These are phyloP conservation scores for Triplophysa siluroides DNA, from an alignment of 2,113 vertebrate genomes.

Conservation along the genomic window DNA sequence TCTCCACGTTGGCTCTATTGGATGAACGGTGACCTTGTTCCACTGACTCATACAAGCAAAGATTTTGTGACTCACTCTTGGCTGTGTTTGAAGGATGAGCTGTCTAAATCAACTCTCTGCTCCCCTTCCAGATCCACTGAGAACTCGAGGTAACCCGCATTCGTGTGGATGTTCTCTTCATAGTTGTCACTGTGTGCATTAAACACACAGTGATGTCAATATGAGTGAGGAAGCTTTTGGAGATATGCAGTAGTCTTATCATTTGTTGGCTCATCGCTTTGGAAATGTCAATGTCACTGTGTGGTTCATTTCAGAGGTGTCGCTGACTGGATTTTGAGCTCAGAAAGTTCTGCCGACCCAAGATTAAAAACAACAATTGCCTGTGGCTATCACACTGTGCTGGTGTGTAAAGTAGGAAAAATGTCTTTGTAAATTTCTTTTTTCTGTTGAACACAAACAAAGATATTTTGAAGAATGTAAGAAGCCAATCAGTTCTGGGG, in stretches of 20 bases:
- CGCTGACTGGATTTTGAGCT: slow-evolving; percentile 20
- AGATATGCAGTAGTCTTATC: slow-evolving; percentile 30
- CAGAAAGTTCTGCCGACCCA: slow-evolving; percentile 23
- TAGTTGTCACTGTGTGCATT: slow-evolving; percentile 5
- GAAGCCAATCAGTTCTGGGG: no score
- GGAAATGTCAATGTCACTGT: slow-evolving; percentile 8
- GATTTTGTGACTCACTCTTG: slow-evolving; percentile 52
- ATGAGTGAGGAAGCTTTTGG: slow-evolving; percentile 13
- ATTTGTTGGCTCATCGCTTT: slow-evolving; percentile 28
- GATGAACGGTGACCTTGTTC: slow-evolving; percentile 38
- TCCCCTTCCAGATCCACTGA: slow-evolving; percentile 34
- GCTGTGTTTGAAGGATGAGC: slow-evolving; percentile 41
- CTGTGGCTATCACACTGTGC: not conserved
- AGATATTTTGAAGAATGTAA: no score
- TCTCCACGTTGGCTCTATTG: slow-evolving; percentile 13
- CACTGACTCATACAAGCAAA: slow-evolving; percentile 49
- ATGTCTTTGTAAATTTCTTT: no score
- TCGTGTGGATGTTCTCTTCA: slow-evolving; percentile 8
- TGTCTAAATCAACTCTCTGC: slow-evolving; percentile 42
- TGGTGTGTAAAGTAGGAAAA: not conserved
- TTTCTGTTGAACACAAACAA: no score
- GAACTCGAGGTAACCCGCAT: slow-evolving; percentile 37
- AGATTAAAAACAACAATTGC: slow-evolving; percentile 23
- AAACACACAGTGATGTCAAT: slow-evolving; percentile 2
- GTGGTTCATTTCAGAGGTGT: slow-evolving; percentile 33